Conservation (phyloP, 2,113 vertebrate species). For the Brienomyrus longianalis region DNA sequence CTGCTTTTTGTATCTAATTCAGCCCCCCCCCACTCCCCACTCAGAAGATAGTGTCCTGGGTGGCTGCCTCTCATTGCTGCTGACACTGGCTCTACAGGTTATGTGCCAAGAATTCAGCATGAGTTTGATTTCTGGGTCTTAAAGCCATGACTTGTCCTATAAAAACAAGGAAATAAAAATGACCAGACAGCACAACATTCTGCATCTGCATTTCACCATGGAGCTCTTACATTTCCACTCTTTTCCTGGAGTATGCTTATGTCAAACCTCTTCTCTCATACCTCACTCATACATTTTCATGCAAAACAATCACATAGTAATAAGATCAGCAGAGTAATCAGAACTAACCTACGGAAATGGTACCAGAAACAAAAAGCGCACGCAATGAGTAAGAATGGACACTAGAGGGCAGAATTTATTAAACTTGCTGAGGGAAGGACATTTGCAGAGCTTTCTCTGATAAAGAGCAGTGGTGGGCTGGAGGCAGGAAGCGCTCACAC, state of each 20-base stretch:
- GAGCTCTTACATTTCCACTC: neutral
- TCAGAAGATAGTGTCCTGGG: neutral
- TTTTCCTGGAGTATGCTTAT: neutral
- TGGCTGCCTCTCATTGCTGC: neutral
- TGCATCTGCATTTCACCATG: neutral
- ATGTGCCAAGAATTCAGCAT: neutral
- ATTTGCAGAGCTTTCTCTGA: neutral
- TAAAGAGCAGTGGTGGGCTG: neutral
- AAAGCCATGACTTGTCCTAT: neutral
- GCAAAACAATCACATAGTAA: neutral
- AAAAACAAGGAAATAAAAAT: neutral
- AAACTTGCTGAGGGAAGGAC: neutral
- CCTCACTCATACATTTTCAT: neutral
- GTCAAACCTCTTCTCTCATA: neutral
- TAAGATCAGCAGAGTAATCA: neutral
- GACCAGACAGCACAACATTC: neutral
- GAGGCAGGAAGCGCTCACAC: neutral
- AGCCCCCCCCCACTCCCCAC: neutral
- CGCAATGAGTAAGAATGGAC: neutral
- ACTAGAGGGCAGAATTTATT: conserved; percentile 20
- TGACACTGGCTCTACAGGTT: neutral
- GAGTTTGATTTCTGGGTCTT: neutral
- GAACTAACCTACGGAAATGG: neutral
- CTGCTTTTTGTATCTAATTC: neutral
- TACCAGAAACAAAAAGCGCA: neutral